Percentiles rank a stretch among this genome's conserved stretches.
Conservation (phyloP, 2,113 vertebrate species). For the Charina bottae region DNA sequence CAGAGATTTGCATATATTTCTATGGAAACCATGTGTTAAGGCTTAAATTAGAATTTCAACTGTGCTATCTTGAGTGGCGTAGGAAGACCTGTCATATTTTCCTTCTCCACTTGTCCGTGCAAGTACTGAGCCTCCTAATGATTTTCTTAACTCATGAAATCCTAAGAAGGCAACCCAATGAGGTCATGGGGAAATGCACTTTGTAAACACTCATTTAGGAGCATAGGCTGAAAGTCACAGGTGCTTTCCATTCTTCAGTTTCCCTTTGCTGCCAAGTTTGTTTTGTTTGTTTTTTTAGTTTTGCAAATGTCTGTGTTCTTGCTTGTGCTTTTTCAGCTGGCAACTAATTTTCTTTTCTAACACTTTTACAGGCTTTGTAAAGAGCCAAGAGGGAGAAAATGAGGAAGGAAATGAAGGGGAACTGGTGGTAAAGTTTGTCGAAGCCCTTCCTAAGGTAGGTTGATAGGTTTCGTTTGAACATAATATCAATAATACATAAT, state of each 20-base stretch:
- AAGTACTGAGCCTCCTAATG: slow-evolving; percentile 58
- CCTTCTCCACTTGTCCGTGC: slow-evolving; percentile 60
- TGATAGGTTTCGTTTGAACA: background rate
- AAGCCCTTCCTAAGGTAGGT: slow-evolving; percentile 87
- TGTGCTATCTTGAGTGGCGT: slow-evolving; percentile 77
- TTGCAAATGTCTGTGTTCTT: slow-evolving; percentile 2
- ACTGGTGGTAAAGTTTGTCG: slow-evolving; percentile 85
- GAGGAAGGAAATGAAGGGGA: slow-evolving; percentile 83
- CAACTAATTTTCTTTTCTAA: slow-evolving; percentile 19
- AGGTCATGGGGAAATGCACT: slow-evolving; percentile 47
- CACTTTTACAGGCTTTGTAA: slow-evolving; percentile 83
- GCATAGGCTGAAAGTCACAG: slow-evolving; percentile 27
- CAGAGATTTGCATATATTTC: slow-evolving; percentile 80
- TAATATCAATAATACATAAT: no score
- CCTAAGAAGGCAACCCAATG: slow-evolving; percentile 43
- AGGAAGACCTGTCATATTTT: slow-evolving; percentile 75
- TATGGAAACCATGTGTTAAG: slow-evolving; percentile 79
- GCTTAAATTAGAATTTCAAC: slow-evolving; percentile 80
- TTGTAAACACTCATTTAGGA: slow-evolving; percentile 43
- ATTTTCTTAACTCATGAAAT: slow-evolving; percentile 59
- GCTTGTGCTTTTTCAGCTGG: slow-evolving; percentile 20
- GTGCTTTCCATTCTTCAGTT: slow-evolving; percentile 23
- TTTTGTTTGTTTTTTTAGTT: slow-evolving; percentile 22
- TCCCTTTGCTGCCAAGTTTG: slow-evolving; percentile 23
- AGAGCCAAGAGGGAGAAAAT: slow-evolving; percentile 93